Conservation (phyloP, 2,113 vertebrate species). For the Colaptes auratus region DNA sequence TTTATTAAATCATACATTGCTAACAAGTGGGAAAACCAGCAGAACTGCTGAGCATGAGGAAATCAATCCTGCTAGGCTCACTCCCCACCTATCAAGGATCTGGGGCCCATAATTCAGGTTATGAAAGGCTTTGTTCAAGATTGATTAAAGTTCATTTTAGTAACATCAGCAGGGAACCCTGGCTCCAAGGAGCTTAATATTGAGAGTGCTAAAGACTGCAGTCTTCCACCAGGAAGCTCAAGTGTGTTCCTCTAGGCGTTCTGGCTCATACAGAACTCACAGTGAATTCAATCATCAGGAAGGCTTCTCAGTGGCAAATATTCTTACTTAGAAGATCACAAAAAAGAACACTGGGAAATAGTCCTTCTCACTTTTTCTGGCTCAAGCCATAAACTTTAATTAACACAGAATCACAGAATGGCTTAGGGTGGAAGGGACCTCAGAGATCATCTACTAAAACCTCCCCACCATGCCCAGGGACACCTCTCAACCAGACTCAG, state of each 20-base stretch:
- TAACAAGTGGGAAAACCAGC: conserved; percentile 9
- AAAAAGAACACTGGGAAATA: not conserved
- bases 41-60: not conserved
- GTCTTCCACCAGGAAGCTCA: not conserved
- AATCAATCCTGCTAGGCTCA: not conserved
- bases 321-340: not conserved
- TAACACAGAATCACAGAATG: too few species aligned
- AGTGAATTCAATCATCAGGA: not conserved
- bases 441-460: too few species aligned
- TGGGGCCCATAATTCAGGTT: not conserved
- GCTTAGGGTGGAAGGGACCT: too few species aligned
- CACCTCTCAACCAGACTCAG: too few species aligned
- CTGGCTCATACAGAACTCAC: not conserved
- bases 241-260: not conserved
- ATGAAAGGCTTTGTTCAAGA: not conserved
- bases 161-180: not conserved
- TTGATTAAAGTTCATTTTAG: conserved; percentile 21
- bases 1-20: conserved; percentile 10
- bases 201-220: not conserved
- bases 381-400: not conserved
- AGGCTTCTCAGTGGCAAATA: not conserved
- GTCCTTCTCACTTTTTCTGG: not conserved
- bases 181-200: not conserved
- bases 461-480: too few species aligned
- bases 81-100: not conserved